phyloP scores from a whole-genome alignment of 2,113 vertebrate genomes.

The Chaetops frenatus region DNA sequence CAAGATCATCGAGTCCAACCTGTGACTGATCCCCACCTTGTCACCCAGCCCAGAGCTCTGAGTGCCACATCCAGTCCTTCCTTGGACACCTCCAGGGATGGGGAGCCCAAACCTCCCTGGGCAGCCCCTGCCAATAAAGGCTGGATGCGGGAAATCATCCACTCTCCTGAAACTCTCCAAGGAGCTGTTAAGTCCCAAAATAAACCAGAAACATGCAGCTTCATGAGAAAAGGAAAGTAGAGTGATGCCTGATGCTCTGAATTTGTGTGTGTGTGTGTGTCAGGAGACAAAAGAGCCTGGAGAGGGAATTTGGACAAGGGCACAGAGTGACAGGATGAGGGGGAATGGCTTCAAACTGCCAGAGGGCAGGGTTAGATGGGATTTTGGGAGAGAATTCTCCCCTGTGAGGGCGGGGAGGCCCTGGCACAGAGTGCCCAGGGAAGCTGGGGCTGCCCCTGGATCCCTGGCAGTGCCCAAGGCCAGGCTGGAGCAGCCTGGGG shows the following conservation, averaged over 20 bases:
- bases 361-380: not conserved
- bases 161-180: rapidly evolving
- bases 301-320: too few relatives aligned
- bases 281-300: not conserved
- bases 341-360: not conserved
- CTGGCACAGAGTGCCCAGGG: not conserved
- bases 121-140: not conserved
- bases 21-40: not conserved
- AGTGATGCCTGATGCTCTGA: not conserved
- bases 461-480: not conserved
- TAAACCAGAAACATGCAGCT: not conserved
- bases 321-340: not conserved
- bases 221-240: rapidly evolving
- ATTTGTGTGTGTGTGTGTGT: not conserved
- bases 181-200: not conserved
- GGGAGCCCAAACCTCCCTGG: not conserved
- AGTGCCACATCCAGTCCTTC: not conserved
- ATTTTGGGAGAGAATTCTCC: not conserved
- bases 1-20: rapidly evolving
- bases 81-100: not conserved
- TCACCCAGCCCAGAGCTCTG: not conserved
- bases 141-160: not conserved
- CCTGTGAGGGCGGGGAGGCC: rapidly evolving
- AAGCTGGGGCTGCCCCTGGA: not conserved
- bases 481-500: not conserved